Conservation (phyloP, 2,797 vertebrate genomes). For the Neosilurus mollespiculum region DNA sequence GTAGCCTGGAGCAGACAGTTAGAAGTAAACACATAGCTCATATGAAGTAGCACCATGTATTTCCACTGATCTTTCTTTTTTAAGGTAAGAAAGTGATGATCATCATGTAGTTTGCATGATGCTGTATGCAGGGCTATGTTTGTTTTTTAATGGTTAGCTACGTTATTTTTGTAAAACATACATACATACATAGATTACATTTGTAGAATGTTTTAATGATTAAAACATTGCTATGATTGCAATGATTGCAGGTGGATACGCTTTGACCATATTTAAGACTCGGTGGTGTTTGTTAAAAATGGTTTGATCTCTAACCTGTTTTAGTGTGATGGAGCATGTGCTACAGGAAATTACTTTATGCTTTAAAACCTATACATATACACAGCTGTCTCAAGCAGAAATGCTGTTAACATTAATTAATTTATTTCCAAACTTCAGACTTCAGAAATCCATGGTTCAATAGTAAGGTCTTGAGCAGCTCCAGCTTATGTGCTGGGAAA, state of each 20-base stretch:
- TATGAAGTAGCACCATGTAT: not conserved
- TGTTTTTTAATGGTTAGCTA: not conserved
- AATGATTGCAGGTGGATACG: too few relatives aligned
- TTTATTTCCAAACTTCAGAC: not conserved
- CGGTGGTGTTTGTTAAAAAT: not conserved
- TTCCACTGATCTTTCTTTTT: not conserved
- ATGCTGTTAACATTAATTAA: not conserved
- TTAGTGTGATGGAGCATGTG: not conserved
- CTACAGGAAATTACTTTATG: constrained; percentile 50
- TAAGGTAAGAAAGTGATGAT: not conserved
- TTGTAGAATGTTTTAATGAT: too few relatives aligned
- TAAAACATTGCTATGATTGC: too few relatives aligned
- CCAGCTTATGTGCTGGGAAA: not conserved
- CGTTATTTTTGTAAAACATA: not conserved
- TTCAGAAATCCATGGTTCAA: not conserved
- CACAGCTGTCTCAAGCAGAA: constrained; percentile 2
- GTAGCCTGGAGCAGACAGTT: not conserved
- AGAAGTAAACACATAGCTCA: not conserved
- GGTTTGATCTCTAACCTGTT: constrained; percentile 23
- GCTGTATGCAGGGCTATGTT: not conserved
- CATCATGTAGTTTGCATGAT: not conserved
- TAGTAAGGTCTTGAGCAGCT: not conserved
- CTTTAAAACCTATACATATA: constrained; percentile 8
- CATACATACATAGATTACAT: not conserved
- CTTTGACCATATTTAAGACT: not conserved